Conservation (phyloP, 2,797 vertebrate genomes). For the Pangasius krempfi region DNA sequence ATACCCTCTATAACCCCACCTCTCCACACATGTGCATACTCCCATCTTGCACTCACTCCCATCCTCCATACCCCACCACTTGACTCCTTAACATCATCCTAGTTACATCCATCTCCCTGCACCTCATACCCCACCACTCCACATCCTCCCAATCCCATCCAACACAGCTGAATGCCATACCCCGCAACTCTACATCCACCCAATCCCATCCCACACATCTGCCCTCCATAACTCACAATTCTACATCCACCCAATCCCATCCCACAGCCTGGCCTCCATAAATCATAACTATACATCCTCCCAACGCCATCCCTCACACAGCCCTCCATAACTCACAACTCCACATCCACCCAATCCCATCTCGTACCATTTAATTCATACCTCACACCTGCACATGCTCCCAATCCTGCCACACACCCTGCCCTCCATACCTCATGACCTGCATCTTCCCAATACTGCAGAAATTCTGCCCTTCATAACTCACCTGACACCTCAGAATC, state of each 20-base stretch:
- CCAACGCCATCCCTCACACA: background rate
- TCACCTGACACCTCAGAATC: background rate
- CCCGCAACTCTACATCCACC: background rate
- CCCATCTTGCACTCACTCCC: background rate
- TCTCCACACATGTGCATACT: background rate
- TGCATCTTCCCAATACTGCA: too few relatives aligned
- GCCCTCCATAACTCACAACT: background rate
- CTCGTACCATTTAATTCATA: background rate
- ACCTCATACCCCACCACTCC: too few relatives aligned
- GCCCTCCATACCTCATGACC: background rate
- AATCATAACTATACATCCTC: background rate
- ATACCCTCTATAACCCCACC: background rate
- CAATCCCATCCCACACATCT: background rate
- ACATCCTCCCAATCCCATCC: background rate
- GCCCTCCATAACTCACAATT: background rate
- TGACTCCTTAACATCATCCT: background rate
- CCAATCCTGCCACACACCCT: background rate
- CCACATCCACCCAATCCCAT: background rate
- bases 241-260: background rate
- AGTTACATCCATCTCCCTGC: background rate
- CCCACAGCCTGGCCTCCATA: background rate
- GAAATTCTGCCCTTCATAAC: background rate
- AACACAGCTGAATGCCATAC: background rate
- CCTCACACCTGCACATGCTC: background rate
- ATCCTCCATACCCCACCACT: background rate